Percentiles rank a stretch among this genome's conserved stretches.
These are phyloP conservation scores for Lethocerus indicus DNA, from an alignment of 1,140 invertebrate genomes.

Conservation along the genomic window DNA sequence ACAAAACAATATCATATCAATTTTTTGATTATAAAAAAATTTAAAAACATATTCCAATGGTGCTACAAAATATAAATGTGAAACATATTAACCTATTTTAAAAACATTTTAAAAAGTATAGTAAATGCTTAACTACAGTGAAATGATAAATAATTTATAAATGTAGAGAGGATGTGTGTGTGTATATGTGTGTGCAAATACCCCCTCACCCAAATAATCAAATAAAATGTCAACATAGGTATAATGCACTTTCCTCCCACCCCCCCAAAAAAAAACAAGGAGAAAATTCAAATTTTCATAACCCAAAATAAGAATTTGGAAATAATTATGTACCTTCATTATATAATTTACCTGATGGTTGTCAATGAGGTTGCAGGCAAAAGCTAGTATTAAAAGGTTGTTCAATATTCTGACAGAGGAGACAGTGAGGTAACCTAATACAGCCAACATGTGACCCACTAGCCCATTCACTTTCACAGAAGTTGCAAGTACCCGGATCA, in stretches of 20 bases:
- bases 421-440: conserved; percentile 63
- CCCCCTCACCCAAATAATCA: too few relatives aligned
- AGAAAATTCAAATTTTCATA: not conserved
- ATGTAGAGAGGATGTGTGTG: conserved; percentile 10
- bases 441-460: conserved; percentile 47
- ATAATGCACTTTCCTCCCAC: too few relatives aligned
- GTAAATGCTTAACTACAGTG: not conserved
- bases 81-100: conserved; percentile 24
- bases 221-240: too few relatives aligned
- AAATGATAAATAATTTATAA: not conserved
- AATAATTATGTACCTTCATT: conserved; percentile 16
- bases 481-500: conserved; percentile 63
- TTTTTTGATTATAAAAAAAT: conserved; percentile 11
- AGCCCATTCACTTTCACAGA: conserved; percentile 43
- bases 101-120: not conserved
- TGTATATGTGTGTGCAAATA: too few relatives aligned
- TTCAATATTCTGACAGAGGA: conserved; percentile 66
- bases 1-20: not conserved
- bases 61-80: conserved; percentile 22
- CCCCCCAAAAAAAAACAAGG: too few relatives aligned
- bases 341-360: conserved; percentile 33
- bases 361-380: conserved; percentile 72
- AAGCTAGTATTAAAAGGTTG: conserved; percentile 74
- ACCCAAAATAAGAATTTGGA: conserved; percentile 10
- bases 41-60: not conserved